Percentiles rank a stretch among this genome's conserved stretches.
Evolutionary conservation across 2,888 invertebrate species (phyloP).

Genomic region (Lottia scabra): DNA sequence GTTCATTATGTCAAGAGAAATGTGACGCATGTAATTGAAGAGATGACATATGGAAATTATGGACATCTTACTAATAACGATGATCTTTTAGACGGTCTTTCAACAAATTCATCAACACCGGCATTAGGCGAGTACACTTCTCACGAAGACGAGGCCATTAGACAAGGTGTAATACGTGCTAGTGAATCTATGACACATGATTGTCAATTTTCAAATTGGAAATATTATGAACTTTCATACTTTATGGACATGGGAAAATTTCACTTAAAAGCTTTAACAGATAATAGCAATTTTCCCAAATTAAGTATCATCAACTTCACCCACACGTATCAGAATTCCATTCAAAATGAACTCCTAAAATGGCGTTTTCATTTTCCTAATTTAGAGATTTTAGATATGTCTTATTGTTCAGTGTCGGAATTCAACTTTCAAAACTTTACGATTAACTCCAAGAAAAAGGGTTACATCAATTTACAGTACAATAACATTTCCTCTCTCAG

Average conservation of each 20-base stretch:
- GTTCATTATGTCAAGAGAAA: background rate
- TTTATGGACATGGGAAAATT: background rate
- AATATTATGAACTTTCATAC: background rate
- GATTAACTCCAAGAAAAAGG: background rate
- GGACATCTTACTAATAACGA: too few relatives aligned
- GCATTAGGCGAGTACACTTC: too few relatives aligned
- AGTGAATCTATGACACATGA: background rate
- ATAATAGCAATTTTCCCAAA: conserved; percentile 8
- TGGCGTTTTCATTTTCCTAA: conserved; percentile 37
- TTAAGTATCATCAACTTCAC: conserved; percentile 28
- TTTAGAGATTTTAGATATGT: conserved; percentile 38
- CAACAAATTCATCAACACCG: too few relatives aligned
- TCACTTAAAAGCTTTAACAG: background rate
- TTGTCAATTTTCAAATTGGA: background rate
- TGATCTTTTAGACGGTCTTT: too few relatives aligned
- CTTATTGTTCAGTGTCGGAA: conserved; percentile 31
- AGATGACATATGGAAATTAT: too few relatives aligned
- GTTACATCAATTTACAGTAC: conserved; percentile 30
- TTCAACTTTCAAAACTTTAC: conserved; percentile 8
- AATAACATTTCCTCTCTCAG: conserved; percentile 44
- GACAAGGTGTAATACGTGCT: background rate
- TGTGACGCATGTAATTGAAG: background rate
- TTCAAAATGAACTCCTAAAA: conserved; percentile 26
- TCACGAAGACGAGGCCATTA: too few relatives aligned
- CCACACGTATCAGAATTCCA: conserved; percentile 17